Evolutionary conservation across 92 coral and sea anemone genomes (phyloP).

Genomic region (Epizoanthus illoricatus): DNA sequence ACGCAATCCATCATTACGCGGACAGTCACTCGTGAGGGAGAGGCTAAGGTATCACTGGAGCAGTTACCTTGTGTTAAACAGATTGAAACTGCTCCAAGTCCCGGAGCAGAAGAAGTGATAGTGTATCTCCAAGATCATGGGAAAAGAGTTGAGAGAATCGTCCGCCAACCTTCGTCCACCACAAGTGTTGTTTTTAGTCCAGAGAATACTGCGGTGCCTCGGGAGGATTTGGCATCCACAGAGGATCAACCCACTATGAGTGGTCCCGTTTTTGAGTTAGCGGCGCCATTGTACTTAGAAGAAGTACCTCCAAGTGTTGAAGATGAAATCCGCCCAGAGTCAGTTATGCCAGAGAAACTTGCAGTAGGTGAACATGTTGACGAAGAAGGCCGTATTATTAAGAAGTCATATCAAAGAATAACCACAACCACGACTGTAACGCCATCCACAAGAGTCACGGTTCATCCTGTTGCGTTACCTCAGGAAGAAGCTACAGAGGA

Average conservation of each 20-base stretch:
- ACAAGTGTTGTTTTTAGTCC: constrained; percentile 19
- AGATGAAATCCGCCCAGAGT: constrained; percentile 9
- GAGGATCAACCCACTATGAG: background rate
- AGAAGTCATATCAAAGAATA: background rate
- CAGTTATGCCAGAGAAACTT: constrained; percentile 45
- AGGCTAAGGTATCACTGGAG: constrained; percentile 5
- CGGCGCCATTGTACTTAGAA: constrained; percentile 25
- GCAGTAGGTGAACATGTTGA: constrained; percentile 15
- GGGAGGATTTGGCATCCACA: background rate
- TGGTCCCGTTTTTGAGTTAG: constrained; percentile 24
- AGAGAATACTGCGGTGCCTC: background rate
- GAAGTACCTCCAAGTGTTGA: background rate
- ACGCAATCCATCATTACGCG: constrained; percentile 40
- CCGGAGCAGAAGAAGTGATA: constrained; percentile 20
- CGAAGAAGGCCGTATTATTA: background rate
- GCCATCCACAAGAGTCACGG: constrained; percentile 37
- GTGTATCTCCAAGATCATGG: constrained; percentile 25
- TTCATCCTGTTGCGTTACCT: constrained; percentile 9
- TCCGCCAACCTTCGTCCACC: constrained; percentile 18
- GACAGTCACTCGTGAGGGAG: constrained; percentile 7
- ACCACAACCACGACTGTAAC: constrained; percentile 14
- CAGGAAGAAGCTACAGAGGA: constrained; percentile 44
- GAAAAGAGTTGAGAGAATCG: constrained; percentile 21
- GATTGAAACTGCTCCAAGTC: constrained; percentile 7
- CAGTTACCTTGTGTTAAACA: constrained; percentile 27